Conservation (phyloP, 2,888 invertebrate genomes). For the Leptopilina drosophilae region DNA sequence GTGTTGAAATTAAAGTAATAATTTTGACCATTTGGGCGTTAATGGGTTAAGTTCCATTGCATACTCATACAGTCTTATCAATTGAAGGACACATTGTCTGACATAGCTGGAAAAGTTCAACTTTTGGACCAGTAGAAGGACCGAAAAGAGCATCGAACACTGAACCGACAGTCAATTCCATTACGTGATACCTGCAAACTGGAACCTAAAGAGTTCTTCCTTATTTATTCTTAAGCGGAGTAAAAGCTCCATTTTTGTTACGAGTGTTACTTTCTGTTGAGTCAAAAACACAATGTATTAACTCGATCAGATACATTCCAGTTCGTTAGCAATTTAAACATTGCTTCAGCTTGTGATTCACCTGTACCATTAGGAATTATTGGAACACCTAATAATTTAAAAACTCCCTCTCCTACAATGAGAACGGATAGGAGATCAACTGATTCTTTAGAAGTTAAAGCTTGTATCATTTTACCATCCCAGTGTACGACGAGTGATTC, state of each 20-base stretch:
- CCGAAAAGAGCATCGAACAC: constrained; percentile 13
- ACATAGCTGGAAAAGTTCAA: constrained; percentile 6
- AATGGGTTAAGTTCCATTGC: too few species aligned
- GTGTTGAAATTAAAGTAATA: too few species aligned
- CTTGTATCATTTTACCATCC: too few species aligned
- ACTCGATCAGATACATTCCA: constrained; percentile 51
- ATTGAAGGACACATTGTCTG: neutral
- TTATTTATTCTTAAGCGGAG: constrained; percentile 57
- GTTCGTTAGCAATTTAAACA: constrained; percentile 41
- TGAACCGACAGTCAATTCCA: constrained; percentile 9
- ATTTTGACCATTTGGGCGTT: too few species aligned
- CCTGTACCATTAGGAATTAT: constrained; percentile 32
- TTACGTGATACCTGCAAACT: constrained; percentile 59
- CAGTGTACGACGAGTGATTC: too few species aligned
- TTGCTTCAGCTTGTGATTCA: too few species aligned
- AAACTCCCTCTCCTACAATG: too few species aligned
- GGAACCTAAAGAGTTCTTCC: constrained; percentile 56
- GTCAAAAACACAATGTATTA: constrained; percentile 59
- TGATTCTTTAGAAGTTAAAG: too few species aligned
- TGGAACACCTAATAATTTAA: constrained; percentile 51
- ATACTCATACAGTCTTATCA: constrained; percentile 13
- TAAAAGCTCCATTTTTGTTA: constrained; percentile 54
- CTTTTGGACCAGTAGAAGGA: neutral
- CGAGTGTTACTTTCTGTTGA: constrained; percentile 60
- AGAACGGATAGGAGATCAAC: too few species aligned